A percentile compares a stretch with the other conserved stretches of the same genome.
These are phyloP conservation scores for Pipra filicauda DNA, from an alignment of 2,113 vertebrate species.

Conservation along the genomic window DNA sequence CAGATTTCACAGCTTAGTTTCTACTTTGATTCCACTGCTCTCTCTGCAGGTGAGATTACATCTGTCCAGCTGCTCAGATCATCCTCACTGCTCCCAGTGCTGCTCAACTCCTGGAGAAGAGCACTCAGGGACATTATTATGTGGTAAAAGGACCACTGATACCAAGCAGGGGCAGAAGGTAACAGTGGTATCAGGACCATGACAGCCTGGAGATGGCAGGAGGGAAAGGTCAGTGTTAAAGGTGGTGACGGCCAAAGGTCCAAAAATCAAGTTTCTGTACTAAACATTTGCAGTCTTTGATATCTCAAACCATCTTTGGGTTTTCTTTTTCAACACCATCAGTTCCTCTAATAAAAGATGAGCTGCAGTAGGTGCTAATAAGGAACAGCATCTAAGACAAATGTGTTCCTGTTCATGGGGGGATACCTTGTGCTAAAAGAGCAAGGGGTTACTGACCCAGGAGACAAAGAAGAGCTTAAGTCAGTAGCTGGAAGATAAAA, in stretches of 20 bases:
- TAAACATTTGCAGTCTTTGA: not conserved
- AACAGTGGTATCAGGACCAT: not conserved
- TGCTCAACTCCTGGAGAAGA: not conserved
- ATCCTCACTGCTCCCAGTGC: not conserved
- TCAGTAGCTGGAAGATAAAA: not conserved
- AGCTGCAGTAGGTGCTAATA: not conserved
- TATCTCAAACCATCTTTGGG: not conserved
- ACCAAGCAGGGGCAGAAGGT: not conserved
- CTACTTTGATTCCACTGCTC: not conserved
- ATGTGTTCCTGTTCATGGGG: not conserved
- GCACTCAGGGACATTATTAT: not conserved
- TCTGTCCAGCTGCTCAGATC: not conserved
- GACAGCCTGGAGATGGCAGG: not conserved
- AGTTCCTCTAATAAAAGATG: not conserved
- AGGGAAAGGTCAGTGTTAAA: not conserved
- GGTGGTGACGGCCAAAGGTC: too few relatives aligned
- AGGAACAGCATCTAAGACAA: not conserved
- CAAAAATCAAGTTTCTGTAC: not conserved
- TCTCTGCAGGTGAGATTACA: not conserved
- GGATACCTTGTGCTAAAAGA: not conserved
- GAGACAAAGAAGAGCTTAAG: not conserved
- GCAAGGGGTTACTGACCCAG: not conserved
- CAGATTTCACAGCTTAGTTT: not conserved
- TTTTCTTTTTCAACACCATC: not conserved
- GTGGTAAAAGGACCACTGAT: not conserved